Evolutionary conservation across 2,888 invertebrate genomes (phyloP).

Genomic region (Lottia scabra): DNA sequence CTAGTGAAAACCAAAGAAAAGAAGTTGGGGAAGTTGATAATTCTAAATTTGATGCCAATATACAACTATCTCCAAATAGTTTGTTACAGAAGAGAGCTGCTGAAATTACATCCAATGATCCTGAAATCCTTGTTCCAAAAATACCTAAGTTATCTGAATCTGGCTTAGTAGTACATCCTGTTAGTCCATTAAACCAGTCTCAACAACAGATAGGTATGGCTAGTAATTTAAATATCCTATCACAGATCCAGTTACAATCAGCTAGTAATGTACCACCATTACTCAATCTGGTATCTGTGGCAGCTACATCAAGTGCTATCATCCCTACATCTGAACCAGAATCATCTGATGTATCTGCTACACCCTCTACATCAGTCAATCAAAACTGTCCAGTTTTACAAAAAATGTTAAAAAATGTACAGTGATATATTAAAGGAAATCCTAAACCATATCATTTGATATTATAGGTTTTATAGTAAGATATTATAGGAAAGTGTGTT

Average conservation of each 20-base stretch:
- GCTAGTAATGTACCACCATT: too few relatives aligned
- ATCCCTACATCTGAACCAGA: too few relatives aligned
- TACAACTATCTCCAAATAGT: background rate
- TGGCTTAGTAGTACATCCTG: background rate
- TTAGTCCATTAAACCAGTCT: background rate
- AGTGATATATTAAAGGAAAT: background rate
- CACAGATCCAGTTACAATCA: background rate
- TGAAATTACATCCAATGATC: background rate
- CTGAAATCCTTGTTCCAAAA: background rate
- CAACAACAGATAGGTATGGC: background rate
- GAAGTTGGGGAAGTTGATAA: background rate
- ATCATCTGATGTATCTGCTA: too few relatives aligned
- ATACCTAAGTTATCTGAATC: background rate
- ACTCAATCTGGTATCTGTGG: too few relatives aligned
- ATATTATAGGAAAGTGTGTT: too few relatives aligned
- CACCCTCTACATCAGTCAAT: conserved; percentile 5
- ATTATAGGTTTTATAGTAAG: too few relatives aligned
- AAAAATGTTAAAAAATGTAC: conserved; percentile 37
- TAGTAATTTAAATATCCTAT: background rate
- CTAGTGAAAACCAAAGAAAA: background rate
- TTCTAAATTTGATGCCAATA: background rate
- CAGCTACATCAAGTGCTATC: too few relatives aligned
- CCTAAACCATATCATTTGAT: too few relatives aligned
- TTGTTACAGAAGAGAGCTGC: background rate
- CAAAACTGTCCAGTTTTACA: conserved; percentile 39